A percentile compares a stretch with the other conserved stretches of the same genome.
Conservation (phyloP, 2,113 vertebrate genomes). For the Thinocorus orbignyianus region DNA sequence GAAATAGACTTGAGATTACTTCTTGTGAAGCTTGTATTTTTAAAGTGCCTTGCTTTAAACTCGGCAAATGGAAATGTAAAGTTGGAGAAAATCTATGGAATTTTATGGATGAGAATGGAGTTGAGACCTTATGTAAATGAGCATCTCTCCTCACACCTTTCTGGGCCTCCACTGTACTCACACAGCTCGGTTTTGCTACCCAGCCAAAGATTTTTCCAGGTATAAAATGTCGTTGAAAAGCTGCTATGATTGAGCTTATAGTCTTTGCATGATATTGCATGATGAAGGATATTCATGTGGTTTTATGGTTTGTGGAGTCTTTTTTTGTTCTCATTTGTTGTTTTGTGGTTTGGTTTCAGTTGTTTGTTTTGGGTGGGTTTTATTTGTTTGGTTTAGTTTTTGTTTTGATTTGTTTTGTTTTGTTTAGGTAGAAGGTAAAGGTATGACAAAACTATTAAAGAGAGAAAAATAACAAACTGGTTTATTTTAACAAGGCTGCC, state of each 20-base stretch:
- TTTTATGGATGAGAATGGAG: not conserved
- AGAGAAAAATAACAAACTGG: not conserved
- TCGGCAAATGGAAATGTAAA: not conserved
- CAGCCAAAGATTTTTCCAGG: not conserved
- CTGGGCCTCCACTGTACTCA: not conserved
- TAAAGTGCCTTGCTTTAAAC: not conserved
- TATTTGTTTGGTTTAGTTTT: too few relatives aligned
- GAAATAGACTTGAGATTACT: not conserved
- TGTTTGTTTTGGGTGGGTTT: too few relatives aligned
- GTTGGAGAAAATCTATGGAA: not conserved
- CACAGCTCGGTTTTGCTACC: fast-evolving
- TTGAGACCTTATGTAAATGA: fast-evolving
- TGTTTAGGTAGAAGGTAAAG: not conserved
- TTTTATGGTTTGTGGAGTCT: too few relatives aligned
- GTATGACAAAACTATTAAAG: not conserved
- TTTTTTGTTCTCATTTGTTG: not conserved
- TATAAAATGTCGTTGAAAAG: not conserved
- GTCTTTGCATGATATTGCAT: not conserved
- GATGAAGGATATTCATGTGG: not conserved
- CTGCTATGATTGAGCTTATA: fast-evolving
- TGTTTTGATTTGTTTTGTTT: not conserved
- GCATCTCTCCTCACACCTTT: fast-evolving
- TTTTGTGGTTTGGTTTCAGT: not conserved
- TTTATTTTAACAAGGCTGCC: not conserved
- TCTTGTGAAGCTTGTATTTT: not conserved